Percentiles rank a stretch among this genome's conserved stretches.
Evolutionary conservation across 2,797 vertebrate species (phyloP).

Genomic region (Mionectes olivaceus): DNA sequence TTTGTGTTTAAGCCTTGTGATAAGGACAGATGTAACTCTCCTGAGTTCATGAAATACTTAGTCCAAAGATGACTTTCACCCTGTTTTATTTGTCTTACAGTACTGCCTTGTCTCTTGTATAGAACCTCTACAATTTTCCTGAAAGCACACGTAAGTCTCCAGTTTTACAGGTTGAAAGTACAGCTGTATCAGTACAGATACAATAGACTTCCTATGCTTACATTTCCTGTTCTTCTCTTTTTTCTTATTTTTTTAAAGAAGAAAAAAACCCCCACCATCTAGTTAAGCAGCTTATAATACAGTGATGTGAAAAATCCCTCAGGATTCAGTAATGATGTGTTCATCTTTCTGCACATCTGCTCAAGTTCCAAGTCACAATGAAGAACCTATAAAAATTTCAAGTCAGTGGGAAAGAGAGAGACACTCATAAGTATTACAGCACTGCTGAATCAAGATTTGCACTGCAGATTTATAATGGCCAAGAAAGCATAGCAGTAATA

Average conservation of each 20-base stretch:
- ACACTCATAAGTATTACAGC: neutral
- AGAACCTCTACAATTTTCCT: neutral
- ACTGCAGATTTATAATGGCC: neutral
- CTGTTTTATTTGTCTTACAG: neutral
- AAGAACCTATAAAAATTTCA: constrained; percentile 31
- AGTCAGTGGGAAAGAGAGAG: neutral
- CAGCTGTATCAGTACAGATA: neutral
- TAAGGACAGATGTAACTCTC: neutral
- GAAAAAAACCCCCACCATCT: neutral
- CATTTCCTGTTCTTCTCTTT: neutral
- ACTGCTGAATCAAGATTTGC: neutral
- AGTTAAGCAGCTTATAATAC: constrained; percentile 36
- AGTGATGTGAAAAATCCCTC: constrained; percentile 22
- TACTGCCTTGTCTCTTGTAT: neutral
- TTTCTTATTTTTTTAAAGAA: neutral
- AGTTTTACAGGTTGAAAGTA: neutral
- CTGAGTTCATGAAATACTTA: neutral
- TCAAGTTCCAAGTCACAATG: neutral
- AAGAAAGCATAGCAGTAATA: neutral
- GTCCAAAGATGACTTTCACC: constrained; percentile 1
- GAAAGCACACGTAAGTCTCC: neutral
- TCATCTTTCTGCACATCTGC: constrained; percentile 32
- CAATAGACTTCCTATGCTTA: neutral
- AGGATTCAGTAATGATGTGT: constrained; percentile 1
- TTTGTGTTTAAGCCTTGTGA: neutral